These are phyloP conservation scores for Lamellibrachia satsuma DNA, from an alignment of 2,888 invertebrate genomes.

Conservation along the genomic window DNA sequence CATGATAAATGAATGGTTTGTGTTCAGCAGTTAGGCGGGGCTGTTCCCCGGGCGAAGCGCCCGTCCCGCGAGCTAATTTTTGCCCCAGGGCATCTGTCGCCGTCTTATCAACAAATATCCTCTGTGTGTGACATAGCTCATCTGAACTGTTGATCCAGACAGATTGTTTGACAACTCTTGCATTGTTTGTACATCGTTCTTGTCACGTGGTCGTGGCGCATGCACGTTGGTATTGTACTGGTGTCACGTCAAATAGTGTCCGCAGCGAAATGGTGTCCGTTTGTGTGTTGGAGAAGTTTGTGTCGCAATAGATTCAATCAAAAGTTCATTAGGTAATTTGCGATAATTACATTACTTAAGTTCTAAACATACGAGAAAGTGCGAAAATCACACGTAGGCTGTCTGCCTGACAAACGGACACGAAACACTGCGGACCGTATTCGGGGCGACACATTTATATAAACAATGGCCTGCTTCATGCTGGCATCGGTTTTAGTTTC, in stretches of 20 bases:
- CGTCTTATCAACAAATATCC: not conserved
- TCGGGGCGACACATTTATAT: not conserved
- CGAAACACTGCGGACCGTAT: not conserved
- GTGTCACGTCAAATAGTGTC: not conserved
- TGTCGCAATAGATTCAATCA: not conserved
- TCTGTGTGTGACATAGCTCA: not conserved
- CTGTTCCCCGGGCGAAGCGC: not conserved
- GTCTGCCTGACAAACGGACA: not conserved
- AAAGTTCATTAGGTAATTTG: not conserved
- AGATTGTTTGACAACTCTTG: not conserved
- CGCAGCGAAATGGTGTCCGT: not conserved
- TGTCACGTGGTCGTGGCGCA: not conserved
- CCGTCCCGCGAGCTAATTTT: not conserved
- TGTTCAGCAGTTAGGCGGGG: not conserved
- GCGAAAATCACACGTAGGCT: not conserved
- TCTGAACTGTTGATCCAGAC: not conserved
- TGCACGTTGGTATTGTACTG: not conserved
- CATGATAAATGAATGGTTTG: not conserved
- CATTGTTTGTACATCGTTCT: not conserved
- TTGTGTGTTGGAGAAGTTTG: not conserved
- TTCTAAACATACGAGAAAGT: not conserved
- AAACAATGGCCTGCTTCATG: not conserved
- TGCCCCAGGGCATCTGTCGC: not conserved
- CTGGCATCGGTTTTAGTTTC: conserved; percentile 3
- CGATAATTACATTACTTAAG: not conserved